Conservation (phyloP, 1,140 invertebrate species). For the Heliothis virescens region DNA sequence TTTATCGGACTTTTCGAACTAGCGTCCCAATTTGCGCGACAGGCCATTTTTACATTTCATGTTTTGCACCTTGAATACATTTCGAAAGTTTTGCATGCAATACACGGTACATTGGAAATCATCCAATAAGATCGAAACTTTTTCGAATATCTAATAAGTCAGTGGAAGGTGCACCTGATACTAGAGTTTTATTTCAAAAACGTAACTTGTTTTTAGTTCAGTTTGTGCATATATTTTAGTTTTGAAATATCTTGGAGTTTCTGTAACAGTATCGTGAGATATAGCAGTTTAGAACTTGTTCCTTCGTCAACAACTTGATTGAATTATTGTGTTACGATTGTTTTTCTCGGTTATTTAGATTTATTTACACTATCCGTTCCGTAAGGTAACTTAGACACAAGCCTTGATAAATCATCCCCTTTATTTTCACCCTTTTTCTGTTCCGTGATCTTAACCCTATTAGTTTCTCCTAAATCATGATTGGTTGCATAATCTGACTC, state of each 20-base stretch:
- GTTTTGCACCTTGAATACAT: constrained; percentile 31
- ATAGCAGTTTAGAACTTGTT: constrained; percentile 13
- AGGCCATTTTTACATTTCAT: constrained; percentile 25
- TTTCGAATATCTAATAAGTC: constrained; percentile 29
- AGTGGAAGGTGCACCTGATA: constrained; percentile 22
- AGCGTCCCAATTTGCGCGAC: background rate
- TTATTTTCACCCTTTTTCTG: too few relatives aligned
- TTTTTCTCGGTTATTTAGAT: background rate
- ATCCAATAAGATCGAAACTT: constrained; percentile 14
- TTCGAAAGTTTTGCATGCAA: constrained; percentile 16
- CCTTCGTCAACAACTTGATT: background rate
- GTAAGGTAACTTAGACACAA: too few relatives aligned
- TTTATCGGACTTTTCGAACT: constrained; percentile 28
- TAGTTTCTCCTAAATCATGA: too few relatives aligned
- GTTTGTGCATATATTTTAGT: constrained; percentile 8
- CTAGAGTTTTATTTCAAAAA: constrained; percentile 11
- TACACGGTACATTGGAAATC: constrained; percentile 17
- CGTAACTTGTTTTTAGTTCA: constrained; percentile 25
- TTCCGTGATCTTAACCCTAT: too few relatives aligned
- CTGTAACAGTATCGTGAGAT: background rate
- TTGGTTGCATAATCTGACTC: too few relatives aligned
- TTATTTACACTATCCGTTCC: too few relatives aligned
- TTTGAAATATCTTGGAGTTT: background rate
- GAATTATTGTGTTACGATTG: background rate
- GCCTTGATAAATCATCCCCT: too few relatives aligned